Evolutionary conservation across 2,888 invertebrate species (phyloP).

Genomic region (Hedychridium roseum): DNA sequence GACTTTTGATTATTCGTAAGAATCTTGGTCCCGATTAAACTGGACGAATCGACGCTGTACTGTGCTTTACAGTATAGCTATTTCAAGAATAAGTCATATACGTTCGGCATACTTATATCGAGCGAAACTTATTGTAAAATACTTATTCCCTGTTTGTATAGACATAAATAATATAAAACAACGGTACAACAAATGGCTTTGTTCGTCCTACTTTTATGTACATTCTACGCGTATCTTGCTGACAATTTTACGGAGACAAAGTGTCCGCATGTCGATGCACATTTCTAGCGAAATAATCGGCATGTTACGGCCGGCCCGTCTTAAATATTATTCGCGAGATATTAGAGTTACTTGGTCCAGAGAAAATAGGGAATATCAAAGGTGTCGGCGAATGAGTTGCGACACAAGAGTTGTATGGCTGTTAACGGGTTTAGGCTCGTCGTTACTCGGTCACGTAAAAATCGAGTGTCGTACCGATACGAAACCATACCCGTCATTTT

Average conservation of each 20-base stretch:
- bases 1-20: too few species aligned
- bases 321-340: slow-evolving; percentile 3
- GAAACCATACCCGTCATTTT: background rate
- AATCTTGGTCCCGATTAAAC: too few species aligned
- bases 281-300: too few species aligned
- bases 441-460: too few species aligned
- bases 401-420: background rate
- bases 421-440: too few species aligned
- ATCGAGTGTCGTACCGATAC: background rate
- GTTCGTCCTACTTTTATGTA: slow-evolving; percentile 25
- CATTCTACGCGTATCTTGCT: background rate
- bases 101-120: too few species aligned
- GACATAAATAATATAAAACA: slow-evolving; percentile 37
- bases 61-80: too few species aligned
- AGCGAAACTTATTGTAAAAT: too few species aligned
- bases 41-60: too few species aligned
- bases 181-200: slow-evolving; percentile 25
- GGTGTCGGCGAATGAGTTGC: background rate
- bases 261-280: background rate
- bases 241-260: too few species aligned
- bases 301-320: too few species aligned
- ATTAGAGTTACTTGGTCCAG: slow-evolving; percentile 8
- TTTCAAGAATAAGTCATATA: too few species aligned
- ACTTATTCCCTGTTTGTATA: slow-evolving; percentile 23
- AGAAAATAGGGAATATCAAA: slow-evolving; percentile 5